Evolutionary conservation across 2,113 vertebrate genomes (phyloP), one percentile per base, ranked within the genome.

Genomic region (Menura novaehollandiae): DNA sequence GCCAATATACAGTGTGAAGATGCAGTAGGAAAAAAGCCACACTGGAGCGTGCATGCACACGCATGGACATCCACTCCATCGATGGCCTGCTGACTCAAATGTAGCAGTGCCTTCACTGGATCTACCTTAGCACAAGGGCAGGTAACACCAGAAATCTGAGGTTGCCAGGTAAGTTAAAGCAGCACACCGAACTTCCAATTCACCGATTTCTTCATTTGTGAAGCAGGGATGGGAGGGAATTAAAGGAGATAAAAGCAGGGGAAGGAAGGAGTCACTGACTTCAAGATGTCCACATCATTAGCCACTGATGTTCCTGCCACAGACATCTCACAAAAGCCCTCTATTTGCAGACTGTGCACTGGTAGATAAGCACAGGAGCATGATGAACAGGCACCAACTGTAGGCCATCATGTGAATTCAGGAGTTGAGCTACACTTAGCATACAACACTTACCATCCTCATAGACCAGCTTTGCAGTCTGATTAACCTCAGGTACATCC

Each of bases 391-490:
- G n/a, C 51, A 76, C 11, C 46, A 74, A 37, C 30, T 30, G 43
- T 7, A 4, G 3, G 15, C 68, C 49, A 15, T 43, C 44, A 41
- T 3, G 4, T 16, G 44, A 87, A 62, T 23, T 46, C 56, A 67
- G 68, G 18, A 76, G 53, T 33, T 39, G 9, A 68, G 71, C 19
- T 53, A 23, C 24, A 49, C 14, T 21, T 33, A 7, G 18, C 13
- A n/a, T 27, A 14, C 37, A 56, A 26, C 55, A 93, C 97, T 99
- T 95, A 99, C 99, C 99, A 95, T 99, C 99, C 93, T 99, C 99
- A 96, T 99, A 99, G 15, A 99, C 98, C 92, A 99, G 94, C 74
- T 99, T 99, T 52, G 99, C 99, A 73, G 98, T 98, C 96, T 98
- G 98, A 94, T 98, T 98, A 62, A 99, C 96, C 7, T 98, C 98